Base-by-base conservation (phyloP, 1,140 invertebrate genomes). In the Zaprionus kolodkinae region DNA sequence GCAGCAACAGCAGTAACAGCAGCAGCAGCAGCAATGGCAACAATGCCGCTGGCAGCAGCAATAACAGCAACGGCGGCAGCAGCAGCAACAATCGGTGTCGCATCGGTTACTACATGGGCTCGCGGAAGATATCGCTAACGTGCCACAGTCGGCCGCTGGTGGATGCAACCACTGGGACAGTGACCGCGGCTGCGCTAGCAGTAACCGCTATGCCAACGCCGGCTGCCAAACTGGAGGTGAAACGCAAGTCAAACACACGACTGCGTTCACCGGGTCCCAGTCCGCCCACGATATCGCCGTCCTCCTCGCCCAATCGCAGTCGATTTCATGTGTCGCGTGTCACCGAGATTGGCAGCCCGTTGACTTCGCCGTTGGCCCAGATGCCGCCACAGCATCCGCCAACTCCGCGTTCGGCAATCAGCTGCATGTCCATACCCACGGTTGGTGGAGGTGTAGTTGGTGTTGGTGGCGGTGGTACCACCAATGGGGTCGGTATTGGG, bases 201-300 rank as follows among this genome's bases (percentile, higher is more conserved):
- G 76, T 88, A 67, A 89, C 76, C 72, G 74, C 88, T 56, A 78
- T 72, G 78, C 78, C 79, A 13, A 83, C 81, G 78, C 60, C 77
- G 64, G 71, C 81, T 40, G 79, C 79, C 66, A 70, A 92, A 76
- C 85, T 93, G 72, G 93, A 93, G 76, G 92, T 93, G 75, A 92
- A 93, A 83, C 92, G 94, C 77, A 93, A 94, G 87, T 88, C 93
- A 38, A 93, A 94, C 45, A 93, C 94, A 33, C 93, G 95, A 55
- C 93, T 95, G 67, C 94, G 95, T 67, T 95, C 95, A 61, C 95
- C 95, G 50, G 94, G 94, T 57, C 95, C 95, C 27, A 95, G 94
- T 78, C 95, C 95, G 62, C 95, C 95, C 55, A 94, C 95, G 70
- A 94, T 95, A 59, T 95, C 95, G 40, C 96, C 96, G 25, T 94